Evolutionary conservation across 2,113 vertebrate genomes (phyloP), one percentile per base, ranked within the genome.

Genomic region (Colius striatus): DNA sequence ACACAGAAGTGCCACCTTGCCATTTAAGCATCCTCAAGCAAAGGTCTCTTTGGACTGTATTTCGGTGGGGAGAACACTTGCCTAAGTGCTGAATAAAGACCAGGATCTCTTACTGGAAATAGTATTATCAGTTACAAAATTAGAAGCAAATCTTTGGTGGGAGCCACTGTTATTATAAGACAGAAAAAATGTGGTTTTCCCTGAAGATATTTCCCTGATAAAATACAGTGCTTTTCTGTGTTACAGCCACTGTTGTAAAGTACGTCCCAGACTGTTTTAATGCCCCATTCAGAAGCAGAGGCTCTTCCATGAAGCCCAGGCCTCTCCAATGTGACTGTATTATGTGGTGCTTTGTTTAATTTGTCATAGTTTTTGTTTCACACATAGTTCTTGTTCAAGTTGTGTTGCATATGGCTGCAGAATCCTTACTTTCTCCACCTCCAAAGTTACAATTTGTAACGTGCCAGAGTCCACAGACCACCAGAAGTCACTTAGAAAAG

Each of bases 291-390:
- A 17, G 58, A 83, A 73, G 20, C 26, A 78, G 58, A 75, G 70
- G 19, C 47, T 63, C 16, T 55, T 55, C 16, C 1, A 5, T 0
- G 0, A 47, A 36, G 26, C 41, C 34, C 2, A 3, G 26, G 29
- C 45, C 53, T 41, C 80, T 86, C 43, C 86, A 57, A 2, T 0
- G 0, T 26, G 11, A 16, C 51, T 76, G 38, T 5, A 25, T 9
- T 25, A 62, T 21, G 48, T 54, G 25, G 23, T 45, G 47, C 68
- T 61, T 90, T 53, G 7, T 48, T 90, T 23, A 3, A 32, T 41
- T 76, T 51, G 20, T 81, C 22, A 32, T 10, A 21, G 20, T 6
- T 41, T 60, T 65, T 15, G 20, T 71, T 57, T 57, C 18, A 27
- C 13, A 29, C 0, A 1, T 30, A 67, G 23, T 32, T 89, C 41